phyloP scores from a whole-genome alignment of 1,140 invertebrate species.

The Apis cerana region DNA sequence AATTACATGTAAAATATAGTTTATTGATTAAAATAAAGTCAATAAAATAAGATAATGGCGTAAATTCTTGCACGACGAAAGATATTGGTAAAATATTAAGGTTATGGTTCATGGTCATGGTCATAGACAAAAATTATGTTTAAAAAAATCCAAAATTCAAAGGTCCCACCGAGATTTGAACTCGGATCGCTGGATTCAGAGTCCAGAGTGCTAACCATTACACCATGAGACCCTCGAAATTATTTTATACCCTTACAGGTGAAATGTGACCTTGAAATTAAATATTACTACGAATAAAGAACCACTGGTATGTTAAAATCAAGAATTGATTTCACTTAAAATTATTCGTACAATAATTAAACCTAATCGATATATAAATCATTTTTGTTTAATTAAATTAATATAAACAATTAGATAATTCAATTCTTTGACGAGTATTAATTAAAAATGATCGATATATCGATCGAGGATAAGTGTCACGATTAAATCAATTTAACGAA shows the following conservation, averaged over 20 bases:
- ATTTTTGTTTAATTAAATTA: too few relatives aligned
- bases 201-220: conserved; percentile 96
- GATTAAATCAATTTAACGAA: not conserved
- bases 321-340: not conserved
- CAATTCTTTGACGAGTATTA: not conserved
- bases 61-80: rapidly evolving
- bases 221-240: conserved; percentile 87
- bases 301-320: not conserved
- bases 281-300: too few relatives aligned
- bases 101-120: rapidly evolving
- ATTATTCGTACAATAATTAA: too few relatives aligned
- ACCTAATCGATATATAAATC: rapidly evolving
- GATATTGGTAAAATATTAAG: not conserved
- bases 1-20: not conserved
- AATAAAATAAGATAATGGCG: not conserved
- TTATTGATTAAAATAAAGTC: not conserved
- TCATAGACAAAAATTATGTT: conserved; percentile 9
- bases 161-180: conserved; percentile 93
- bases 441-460: not conserved
- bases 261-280: not conserved
- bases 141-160: conserved; percentile 58
- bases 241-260: not conserved
- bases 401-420: not conserved
- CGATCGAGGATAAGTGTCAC: too few relatives aligned
- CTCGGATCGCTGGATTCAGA: conserved; percentile 95